Conservation (phyloP, 2,888 invertebrate species). For the Callyntrura sp. region DNA sequence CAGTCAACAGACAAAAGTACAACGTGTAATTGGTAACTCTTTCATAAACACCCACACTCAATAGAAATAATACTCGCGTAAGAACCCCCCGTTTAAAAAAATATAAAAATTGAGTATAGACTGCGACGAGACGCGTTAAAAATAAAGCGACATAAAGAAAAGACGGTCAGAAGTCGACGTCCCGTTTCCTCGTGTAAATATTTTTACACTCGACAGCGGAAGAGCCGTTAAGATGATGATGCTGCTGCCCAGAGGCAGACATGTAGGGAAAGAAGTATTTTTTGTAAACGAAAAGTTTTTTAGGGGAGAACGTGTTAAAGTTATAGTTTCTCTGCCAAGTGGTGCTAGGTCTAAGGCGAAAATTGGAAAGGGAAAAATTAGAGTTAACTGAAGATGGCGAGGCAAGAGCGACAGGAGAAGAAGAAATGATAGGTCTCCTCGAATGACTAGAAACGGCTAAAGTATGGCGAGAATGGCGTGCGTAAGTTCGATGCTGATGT, state of each 20-base stretch:
- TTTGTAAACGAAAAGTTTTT: constrained; percentile 74
- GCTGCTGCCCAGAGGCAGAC: not conserved
- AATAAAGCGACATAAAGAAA: not conserved
- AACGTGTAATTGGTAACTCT: no score
- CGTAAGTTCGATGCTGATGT: not conserved
- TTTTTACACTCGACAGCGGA: constrained; percentile 53
- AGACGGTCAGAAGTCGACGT: constrained; percentile 48
- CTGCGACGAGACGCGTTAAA: no score
- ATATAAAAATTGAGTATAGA: no score
- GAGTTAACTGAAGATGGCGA: constrained; percentile 59
- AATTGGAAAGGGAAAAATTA: constrained; percentile 70
- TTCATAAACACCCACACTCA: not conserved
- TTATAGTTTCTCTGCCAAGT: constrained; percentile 65
- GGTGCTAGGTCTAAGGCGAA: constrained; percentile 70
- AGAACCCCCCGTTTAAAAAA: no score
- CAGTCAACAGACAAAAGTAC: not conserved
- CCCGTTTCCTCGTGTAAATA: constrained; percentile 56
- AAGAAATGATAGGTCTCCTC: constrained; percentile 54
- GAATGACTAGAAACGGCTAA: constrained; percentile 53
- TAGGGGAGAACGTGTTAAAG: constrained; percentile 74
- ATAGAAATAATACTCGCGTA: not conserved
- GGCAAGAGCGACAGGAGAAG: no score
- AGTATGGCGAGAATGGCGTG: constrained; percentile 52
- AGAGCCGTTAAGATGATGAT: no score
- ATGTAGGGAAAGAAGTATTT: constrained; percentile 76